Evolutionary conservation across 2,113 vertebrate genomes (phyloP), one percentile per base, ranked within the genome.

Genomic region (Eudyptes chrysolophus): DNA sequence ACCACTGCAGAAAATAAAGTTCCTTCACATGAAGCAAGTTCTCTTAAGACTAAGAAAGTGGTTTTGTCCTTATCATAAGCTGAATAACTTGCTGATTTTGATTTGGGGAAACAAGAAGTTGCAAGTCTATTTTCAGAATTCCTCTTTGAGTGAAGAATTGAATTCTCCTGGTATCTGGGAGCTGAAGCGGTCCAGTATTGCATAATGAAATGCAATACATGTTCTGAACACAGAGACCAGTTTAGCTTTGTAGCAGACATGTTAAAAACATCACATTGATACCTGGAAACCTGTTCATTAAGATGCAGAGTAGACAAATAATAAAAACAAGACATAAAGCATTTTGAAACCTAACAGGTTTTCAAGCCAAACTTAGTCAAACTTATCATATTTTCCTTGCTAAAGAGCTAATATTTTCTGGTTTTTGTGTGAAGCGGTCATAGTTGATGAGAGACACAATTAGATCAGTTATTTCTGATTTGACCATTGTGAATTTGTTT

Each of bases 71-170:
- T 92, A 25, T 34, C 75, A 81, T 51, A 84, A 70, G 25, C 77
- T 69, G 52, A 90, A 51, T 60, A 96, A 86, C 8, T 93, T 94
- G 69, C 84, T 91, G 94, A 62, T 85, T 92, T 87, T 10, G 14
- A 42, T 69, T 77, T 85, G 52, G 42, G 44, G 64, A 81, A 96
- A 84, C 51, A 69, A 90, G 86, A 87, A 83, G 24, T 91, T 84
- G 38, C 30, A 79, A 70, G 21, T 87, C 38, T 92, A 48, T 95
- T 96, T 96, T 88, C 94, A 93, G 87, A 94, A 96, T 96, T 96
- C 75, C 30, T 92, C 81, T 96, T 95, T 89, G 65, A 34, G 78
- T 46, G 40, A 65, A 65, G 49, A 91, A 48, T 27, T 78, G 20
- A 49, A 55, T 95, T 93, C 24, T 87, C 18, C n/a, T 87, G 40